Conservation (phyloP, 2,888 invertebrate genomes). For the Drosophila bunnanda region DNA sequence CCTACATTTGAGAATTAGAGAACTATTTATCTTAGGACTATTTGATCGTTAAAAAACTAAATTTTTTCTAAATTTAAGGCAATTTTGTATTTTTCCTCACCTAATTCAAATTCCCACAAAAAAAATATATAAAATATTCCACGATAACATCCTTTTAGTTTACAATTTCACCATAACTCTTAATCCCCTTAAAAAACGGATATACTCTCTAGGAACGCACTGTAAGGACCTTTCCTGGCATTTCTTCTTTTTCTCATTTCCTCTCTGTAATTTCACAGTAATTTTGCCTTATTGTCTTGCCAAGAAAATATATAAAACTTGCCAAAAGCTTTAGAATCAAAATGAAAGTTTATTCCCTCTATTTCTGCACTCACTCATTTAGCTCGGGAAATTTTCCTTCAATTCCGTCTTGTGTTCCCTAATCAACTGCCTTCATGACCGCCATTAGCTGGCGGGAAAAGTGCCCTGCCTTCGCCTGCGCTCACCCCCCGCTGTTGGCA, state of each 20-base stretch:
- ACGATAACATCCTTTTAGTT: background rate
- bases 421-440: conserved; percentile 48
- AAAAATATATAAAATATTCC: background rate
- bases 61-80: too few relatives aligned
- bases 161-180: background rate
- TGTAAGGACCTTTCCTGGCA: conserved; percentile 1
- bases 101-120: too few relatives aligned
- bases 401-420: conserved; percentile 10
- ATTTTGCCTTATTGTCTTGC: conserved; percentile 31
- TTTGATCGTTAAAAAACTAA: too few relatives aligned
- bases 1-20: too few relatives aligned
- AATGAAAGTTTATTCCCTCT: conserved; percentile 37
- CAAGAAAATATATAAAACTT: conserved; percentile 36
- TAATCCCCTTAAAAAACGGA: accelerated
- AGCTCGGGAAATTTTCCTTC: conserved; percentile 3
- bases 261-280: conserved; percentile 22
- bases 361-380: conserved; percentile 12
- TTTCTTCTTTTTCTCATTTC: conserved; percentile 2
- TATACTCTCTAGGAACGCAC: background rate
- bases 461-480: background rate
- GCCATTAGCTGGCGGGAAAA: conserved; percentile 51
- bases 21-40: too few relatives aligned
- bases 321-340: conserved; percentile 47
- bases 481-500: background rate
- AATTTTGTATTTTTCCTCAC: too few relatives aligned